Base-by-base conservation (phyloP, 1,140 invertebrate species). In the Hylaeus anthracinus region DNA sequence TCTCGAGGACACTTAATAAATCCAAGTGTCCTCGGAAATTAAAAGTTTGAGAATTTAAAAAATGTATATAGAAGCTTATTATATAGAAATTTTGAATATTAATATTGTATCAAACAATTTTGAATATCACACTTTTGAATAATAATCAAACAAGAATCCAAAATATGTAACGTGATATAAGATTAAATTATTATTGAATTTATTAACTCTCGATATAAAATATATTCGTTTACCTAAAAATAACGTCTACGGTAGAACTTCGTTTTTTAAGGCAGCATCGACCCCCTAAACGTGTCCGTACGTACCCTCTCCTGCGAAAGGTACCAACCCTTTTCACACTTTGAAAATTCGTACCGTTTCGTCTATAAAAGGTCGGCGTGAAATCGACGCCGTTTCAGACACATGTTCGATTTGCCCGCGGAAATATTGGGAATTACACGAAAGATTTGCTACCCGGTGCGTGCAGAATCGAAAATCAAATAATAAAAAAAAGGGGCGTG, bases 381-480 rank as follows among this genome's bases (percentile, higher is more conserved):
- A 93, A 93, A 93, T 93, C 77, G 88, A 72, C 75, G 72, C 82
- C 84, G 84, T 82, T 89, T 81, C 86, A 79, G 84, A 86, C 85
- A 82, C 85, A 86, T 86, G 87, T 88, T 83, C 85, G 80, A 83
- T 73, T 67, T 51, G 65, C 41, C 73, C 65, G 58, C 79, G 80
- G 82, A 89, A 90, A 92, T 91, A 92, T 91, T 88, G 90, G 87
- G 90, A 92, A 92, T 92, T 92, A 91, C 90, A 92, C 90, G 90
- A 92, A 88, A 90, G 89, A 93, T 92, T 93, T 91, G 86, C 55
- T 86, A 72, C 84, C 73, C 86, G 81, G 81, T 79, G 91, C 91
- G 91, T 93, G 90, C 26, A 88, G 73, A 93, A 93, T 93, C 56
- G 73, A 90, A 92, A 87, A 93, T 93, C 92, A 93, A 93, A 93